phyloP scores from a whole-genome alignment of 1,140 invertebrate species.

The Tetramorium parvispinum region DNA sequence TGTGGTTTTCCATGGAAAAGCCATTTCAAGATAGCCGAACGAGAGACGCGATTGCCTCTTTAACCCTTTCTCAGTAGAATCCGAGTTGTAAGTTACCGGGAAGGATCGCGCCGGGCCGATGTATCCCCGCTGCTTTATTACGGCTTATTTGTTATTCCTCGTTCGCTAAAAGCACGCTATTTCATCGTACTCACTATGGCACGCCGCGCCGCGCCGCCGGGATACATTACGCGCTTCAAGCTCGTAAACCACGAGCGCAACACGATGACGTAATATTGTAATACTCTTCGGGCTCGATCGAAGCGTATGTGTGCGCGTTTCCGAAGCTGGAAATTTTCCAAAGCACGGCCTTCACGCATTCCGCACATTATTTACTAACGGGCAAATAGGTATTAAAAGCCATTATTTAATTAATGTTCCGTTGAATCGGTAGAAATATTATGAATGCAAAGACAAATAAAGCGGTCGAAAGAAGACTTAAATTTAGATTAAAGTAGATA shows the following conservation, averaged over 20 bases:
- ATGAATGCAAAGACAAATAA: neutral
- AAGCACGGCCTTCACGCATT: neutral
- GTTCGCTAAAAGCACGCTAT: conserved; percentile 52
- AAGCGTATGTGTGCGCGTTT: neutral
- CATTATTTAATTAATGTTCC: neutral
- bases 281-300: conserved; percentile 11
- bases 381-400: conserved; percentile 5
- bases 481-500: neutral
- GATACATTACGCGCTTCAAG: conserved; percentile 41
- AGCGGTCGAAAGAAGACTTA: neutral
- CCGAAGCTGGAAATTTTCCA: conserved; percentile 29
- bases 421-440: neutral
- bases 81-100: conserved; percentile 14
- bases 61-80: neutral
- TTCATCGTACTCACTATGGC: conserved; percentile 22
- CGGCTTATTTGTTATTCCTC: conserved; percentile 49
- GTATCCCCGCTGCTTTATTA: conserved; percentile 42
- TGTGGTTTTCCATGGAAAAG: conserved; percentile 1
- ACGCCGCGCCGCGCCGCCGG: conserved; percentile 4
- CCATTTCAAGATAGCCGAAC: neutral
- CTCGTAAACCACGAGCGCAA: conserved; percentile 45
- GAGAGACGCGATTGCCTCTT: neutral
- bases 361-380: neutral
- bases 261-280: conserved; percentile 53
- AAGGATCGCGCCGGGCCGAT: conserved; percentile 23